Percentiles rank a stretch among this genome's conserved stretches.
Evolutionary conservation across 2,797 vertebrate genomes (phyloP).

Genomic region (Spondyliosoma cantharus): DNA sequence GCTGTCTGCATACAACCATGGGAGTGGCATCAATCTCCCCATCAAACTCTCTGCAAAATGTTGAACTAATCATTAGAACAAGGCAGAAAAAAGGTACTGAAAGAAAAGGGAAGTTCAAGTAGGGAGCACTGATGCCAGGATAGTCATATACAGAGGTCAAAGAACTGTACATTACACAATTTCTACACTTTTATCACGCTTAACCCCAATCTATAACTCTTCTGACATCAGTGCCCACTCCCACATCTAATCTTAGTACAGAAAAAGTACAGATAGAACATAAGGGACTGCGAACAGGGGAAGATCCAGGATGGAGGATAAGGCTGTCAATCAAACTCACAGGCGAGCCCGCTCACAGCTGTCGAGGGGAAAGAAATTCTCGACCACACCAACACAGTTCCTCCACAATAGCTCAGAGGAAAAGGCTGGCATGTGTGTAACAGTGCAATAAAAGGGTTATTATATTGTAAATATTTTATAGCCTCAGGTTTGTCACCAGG

Average conservation of each 20-base stretch:
- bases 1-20: background rate
- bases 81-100: slow-evolving; percentile 56
- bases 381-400: slow-evolving; percentile 35
- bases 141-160: slow-evolving; percentile 26
- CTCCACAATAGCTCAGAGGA: slow-evolving; percentile 26
- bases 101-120: slow-evolving; percentile 35
- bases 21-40: slow-evolving; percentile 13
- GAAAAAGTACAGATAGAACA: slow-evolving; percentile 21
- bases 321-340: slow-evolving; percentile 55
- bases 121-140: slow-evolving; percentile 25
- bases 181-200: background rate
- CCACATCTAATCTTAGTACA: slow-evolving; percentile 25
- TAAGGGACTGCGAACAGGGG: slow-evolving; percentile 19
- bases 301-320: slow-evolving; percentile 44
- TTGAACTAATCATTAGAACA: slow-evolving; percentile 34
- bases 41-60: background rate
- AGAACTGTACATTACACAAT: background rate
- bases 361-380: slow-evolving; percentile 21
- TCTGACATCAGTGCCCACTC: slow-evolving; percentile 21
- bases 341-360: slow-evolving; percentile 32
- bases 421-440: slow-evolving; percentile 42
- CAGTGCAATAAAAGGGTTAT: slow-evolving; percentile 63
- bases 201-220: slow-evolving; percentile 16
- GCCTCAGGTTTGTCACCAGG: slow-evolving; percentile 52
- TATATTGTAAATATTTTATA: slow-evolving; percentile 73